Evolutionary conservation across 1,140 invertebrate genomes (phyloP).

Genomic region (Chelonus insularis): DNA sequence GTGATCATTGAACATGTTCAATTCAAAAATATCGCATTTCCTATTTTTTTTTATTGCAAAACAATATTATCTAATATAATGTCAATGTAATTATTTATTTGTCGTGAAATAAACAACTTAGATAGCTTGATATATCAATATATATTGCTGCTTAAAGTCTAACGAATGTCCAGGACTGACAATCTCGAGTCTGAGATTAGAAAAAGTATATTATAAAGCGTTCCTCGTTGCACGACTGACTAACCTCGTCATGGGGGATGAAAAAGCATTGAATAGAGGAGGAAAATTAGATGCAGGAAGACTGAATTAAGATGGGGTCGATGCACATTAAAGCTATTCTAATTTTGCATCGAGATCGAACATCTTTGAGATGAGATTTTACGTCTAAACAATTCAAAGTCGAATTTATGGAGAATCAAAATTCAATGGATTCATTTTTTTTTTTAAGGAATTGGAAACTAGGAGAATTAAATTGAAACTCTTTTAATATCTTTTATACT

Average conservation of each 20-base stretch:
- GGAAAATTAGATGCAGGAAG: neutral
- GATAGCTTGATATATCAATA: conserved; percentile 39
- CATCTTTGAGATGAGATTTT: neutral
- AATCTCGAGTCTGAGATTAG: conserved; percentile 20
- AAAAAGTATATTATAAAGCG: neutral
- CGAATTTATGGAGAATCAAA: neutral
- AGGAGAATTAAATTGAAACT: too few relatives aligned
- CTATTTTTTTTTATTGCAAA: too few relatives aligned
- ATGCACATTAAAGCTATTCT: neutral
- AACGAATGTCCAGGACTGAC: conserved; percentile 25
- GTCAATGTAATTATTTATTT: too few relatives aligned
- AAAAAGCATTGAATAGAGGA: neutral
- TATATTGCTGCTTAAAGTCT: conserved; percentile 49
- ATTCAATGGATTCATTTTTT: neutral
- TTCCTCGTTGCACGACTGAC: conserved; percentile 3
- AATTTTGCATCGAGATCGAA: neutral
- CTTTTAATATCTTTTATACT: too few relatives aligned
- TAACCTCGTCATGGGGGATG: neutral
- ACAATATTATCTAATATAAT: too few relatives aligned
- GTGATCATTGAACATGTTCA: too few relatives aligned
- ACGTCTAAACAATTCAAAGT: neutral
- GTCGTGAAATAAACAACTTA: too few relatives aligned
- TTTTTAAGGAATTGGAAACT: too few relatives aligned
- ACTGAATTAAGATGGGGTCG: neutral
- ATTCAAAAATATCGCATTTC: too few relatives aligned